Evolutionary conservation across 2,888 invertebrate species (phyloP), one percentile per base, ranked within the genome.

Genomic region (Apamea crenata): DNA sequence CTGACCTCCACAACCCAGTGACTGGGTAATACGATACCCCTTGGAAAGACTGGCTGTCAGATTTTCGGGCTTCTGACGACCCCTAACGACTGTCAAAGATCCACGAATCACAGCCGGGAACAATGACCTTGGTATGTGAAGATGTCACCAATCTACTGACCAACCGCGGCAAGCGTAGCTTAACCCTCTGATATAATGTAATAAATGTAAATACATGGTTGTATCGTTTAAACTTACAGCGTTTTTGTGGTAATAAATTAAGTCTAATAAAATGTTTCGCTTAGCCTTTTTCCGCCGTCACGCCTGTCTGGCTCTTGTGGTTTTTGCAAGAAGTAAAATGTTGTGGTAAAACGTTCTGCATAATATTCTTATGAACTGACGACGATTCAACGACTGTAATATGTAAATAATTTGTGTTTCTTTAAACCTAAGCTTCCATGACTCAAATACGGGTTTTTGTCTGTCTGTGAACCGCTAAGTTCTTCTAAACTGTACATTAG

Each of bases 321-420:
- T 76, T 85, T 85, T 85, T 85, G 59, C 68, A 81, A 81, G 63
- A 72, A 75, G 68, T 76, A 69, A 69, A 85, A 83, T 61, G 44
- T 73, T 85, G 47, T 73, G 59, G 44, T 70, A 53, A 68, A 82
- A 71, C 5, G 69, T 66, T 59, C 21, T 66, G 66, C 53, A 66
- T 76, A 83, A 72, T 67, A 36, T 73, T 67, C 74, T 82, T 50
- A 82, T 29, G 25, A 67, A 29, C 47, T 47, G 25, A 47, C 75
- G 8, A 75, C 67, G 16, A 18, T 53, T 7, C 53, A 36, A 47
- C 29, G 29, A 74, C 63, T 56, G 56, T 56, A 16, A 65, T 65
- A 65, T 81, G 44, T 80, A 56, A 79, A 67, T 79, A 36, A 44
- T 40, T 21, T 47, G 61, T 61, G 25, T 78, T 65, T 65, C 29